phyloP scores from a whole-genome alignment of 2,113 vertebrate species.

The Phasianus colchicus region DNA sequence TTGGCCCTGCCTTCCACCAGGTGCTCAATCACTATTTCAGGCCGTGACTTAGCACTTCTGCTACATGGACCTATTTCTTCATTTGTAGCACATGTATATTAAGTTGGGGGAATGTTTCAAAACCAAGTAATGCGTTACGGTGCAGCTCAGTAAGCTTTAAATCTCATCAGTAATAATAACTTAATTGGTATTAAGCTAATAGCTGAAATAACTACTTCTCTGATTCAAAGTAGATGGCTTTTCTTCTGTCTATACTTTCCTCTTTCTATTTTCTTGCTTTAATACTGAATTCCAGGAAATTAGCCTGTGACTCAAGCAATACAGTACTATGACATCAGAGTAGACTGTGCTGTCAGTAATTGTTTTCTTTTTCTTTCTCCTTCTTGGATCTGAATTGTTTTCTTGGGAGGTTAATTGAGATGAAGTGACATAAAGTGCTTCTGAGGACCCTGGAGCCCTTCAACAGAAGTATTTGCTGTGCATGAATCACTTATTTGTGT shows the following conservation, averaged over 20 bases:
- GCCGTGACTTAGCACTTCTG: no score
- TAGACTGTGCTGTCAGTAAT: slow-evolving; percentile 22
- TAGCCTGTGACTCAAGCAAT: slow-evolving; percentile 39
- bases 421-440: slow-evolving; percentile 15
- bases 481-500: not conserved
- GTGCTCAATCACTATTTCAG: no score
- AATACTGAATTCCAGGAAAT: slow-evolving; percentile 47
- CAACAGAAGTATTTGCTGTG: slow-evolving; percentile 5
- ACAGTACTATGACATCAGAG: slow-evolving; percentile 44
- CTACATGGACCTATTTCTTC: not conserved
- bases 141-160: not conserved
- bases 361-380: not conserved
- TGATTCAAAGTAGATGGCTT: not conserved
- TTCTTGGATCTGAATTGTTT: not conserved
- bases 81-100: not conserved
- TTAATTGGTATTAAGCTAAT: not conserved
- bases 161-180: not conserved
- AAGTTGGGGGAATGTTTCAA: not conserved
- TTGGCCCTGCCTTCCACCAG: no score
- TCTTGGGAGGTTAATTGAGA: slow-evolving; percentile 47
- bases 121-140: not conserved
- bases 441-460: slow-evolving; percentile 9
- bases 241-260: not conserved
- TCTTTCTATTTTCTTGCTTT: not conserved
- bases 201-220: not conserved